These are phyloP conservation scores for Chironomus riparius DNA, from an alignment of 2,888 invertebrate species.

Conservation along the genomic window DNA sequence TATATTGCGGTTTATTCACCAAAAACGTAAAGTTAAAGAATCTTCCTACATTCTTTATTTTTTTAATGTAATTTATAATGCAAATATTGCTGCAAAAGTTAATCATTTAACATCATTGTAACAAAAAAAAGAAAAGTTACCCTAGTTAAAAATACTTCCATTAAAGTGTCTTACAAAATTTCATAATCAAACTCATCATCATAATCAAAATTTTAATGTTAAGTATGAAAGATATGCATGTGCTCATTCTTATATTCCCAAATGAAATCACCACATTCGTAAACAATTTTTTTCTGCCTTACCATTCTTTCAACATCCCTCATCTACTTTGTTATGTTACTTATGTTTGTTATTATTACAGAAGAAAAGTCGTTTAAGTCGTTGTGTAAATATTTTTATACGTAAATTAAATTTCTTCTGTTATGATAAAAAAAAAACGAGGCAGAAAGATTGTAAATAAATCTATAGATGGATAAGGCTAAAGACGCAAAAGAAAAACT, in stretches of 20 bases:
- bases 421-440: too few species aligned
- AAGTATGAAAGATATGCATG: too few species aligned
- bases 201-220: neutral
- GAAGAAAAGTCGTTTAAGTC: constrained; percentile 17
- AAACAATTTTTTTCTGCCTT: neutral
- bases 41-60: neutral
- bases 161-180: too few species aligned
- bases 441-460: neutral
- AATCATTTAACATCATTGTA: neutral
- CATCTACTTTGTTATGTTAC: neutral
- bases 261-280: neutral
- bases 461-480: neutral
- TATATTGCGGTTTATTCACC: too few species aligned
- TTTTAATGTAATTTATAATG: constrained; percentile 17
- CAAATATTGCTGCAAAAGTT: neutral
- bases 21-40: too few species aligned
- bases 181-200: neutral
- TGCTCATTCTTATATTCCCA: neutral
- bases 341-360: neutral
- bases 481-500: neutral
- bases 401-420: constrained; percentile 17
- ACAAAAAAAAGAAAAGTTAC: neutral
- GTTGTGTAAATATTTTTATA: constrained; percentile 23
- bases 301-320: neutral
- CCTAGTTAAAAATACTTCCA: too few species aligned